These are phyloP conservation scores for Larimichthys polyactis DNA, from an alignment of 2,113 vertebrate genomes.

Conservation along the genomic window DNA sequence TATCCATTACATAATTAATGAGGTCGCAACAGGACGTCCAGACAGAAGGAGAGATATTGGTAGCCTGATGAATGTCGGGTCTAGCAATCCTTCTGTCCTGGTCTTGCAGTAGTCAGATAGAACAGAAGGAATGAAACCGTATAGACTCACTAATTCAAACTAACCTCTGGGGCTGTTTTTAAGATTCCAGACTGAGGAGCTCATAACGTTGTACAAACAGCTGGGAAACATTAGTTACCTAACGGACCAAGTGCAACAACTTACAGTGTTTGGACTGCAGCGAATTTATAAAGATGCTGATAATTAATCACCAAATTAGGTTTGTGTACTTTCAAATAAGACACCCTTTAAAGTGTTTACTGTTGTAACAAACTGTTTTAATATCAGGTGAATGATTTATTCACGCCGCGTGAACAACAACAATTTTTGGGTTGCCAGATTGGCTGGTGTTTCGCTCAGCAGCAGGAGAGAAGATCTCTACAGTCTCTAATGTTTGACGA, in stretches of 20 bases:
- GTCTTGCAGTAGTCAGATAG: neutral
- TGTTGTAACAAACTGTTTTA: neutral
- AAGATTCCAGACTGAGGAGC: neutral
- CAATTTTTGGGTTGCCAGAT: neutral
- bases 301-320: neutral
- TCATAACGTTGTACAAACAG: slow-evolving; percentile 9
- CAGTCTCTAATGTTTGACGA: neutral
- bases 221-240: neutral
- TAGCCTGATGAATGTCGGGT: neutral
- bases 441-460: neutral
- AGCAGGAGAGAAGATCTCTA: neutral
- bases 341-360: neutral
- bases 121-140: too few species aligned
- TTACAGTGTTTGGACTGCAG: neutral
- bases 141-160: too few species aligned
- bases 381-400: neutral
- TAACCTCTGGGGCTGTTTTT: slow-evolving; percentile 3
- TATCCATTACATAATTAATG: slow-evolving; percentile 32
- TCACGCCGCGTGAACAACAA: too few species aligned
- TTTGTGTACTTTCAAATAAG: neutral
- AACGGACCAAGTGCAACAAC: neutral
- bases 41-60: neutral
- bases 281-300: neutral
- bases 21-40: slow-evolving; percentile 12
- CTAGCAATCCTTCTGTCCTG: neutral